Evolutionary conservation across 2,797 vertebrate genomes (phyloP).

Genomic region (Eulemur coronatus): DNA sequence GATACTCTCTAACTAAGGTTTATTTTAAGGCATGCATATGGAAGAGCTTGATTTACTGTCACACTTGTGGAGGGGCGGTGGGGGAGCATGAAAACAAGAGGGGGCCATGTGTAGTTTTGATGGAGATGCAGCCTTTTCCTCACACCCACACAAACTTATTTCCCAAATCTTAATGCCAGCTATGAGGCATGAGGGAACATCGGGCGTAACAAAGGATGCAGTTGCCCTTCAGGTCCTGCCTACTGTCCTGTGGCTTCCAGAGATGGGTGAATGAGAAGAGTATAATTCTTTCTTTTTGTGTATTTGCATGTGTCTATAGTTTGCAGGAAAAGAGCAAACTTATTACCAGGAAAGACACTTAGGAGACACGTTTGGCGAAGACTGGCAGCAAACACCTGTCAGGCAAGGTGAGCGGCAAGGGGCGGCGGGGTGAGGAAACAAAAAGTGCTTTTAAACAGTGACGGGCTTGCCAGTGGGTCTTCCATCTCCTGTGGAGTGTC

Average conservation of each 20-base stretch:
- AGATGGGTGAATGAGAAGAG: conserved; percentile 58
- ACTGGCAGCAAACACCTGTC: conserved; percentile 87
- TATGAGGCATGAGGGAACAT: conserved; percentile 48
- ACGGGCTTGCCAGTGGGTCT: fast-evolving
- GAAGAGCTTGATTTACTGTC: conserved; percentile 8
- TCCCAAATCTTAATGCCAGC: conserved; percentile 35
- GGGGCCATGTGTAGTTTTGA: background rate
- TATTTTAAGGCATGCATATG: fast-evolving
- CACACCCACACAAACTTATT: conserved; percentile 52
- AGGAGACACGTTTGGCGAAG: conserved; percentile 88
- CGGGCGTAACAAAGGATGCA: conserved; percentile 2
- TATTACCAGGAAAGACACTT: conserved; percentile 96
- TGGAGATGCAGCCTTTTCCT: conserved; percentile 30
- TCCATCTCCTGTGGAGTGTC: background rate
- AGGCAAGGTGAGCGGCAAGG: conserved; percentile 87
- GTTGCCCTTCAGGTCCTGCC: background rate
- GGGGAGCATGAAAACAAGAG: conserved; percentile 43
- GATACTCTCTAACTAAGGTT: background rate
- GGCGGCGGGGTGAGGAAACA: background rate
- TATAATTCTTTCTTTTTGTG: background rate
- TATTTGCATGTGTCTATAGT: conserved; percentile 79
- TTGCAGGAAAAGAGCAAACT: conserved; percentile 90
- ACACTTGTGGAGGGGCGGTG: background rate
- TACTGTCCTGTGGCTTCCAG: conserved; percentile 39
- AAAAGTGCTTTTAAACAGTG: background rate